Base-by-base conservation (phyloP, 2,888 invertebrate genomes). In the Mesoligia furuncula region DNA sequence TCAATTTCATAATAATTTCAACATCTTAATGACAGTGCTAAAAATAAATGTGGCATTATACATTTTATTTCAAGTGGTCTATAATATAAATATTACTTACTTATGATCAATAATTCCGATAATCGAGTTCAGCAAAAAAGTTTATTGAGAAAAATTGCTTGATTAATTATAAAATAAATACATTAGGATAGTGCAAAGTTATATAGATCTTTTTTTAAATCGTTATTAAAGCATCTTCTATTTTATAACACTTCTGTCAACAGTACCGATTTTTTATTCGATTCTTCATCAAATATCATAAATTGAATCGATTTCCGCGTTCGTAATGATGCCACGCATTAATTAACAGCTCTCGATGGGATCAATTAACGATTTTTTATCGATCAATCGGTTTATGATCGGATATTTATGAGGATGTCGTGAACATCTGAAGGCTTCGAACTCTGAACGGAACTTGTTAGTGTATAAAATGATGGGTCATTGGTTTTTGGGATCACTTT, bases 341-440 rank as follows among this genome's bases (percentile, higher is more conserved):
- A 90, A 93, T 93, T 91, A 92, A 87, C 82, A 83, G 69, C 79
- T 85, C 80, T 88, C 90, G 89, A 91, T 90, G 83, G 87, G 90
- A 89, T 93, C 93, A 93, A 93, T 93, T 93, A 93, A 89, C 76
- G 65, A 79, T 90, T 93, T 93, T 93, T 87, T 81, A 83, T 85
- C 73, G 80, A 87, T 86, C 75, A 79, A 76, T 80, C 89, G 84
- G 86, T 88, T 81, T 81, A 83, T 90, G 86, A 87, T 90, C 86
- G 88, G 89, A 84, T 87, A 79, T 90, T 91, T 90, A 91, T 88
- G 89, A 87, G 86, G 83, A 85, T 88, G 83, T 90, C 90, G 89
- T 91, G 92, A 91, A 90, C 51, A 81, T 85, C 76, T 90, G 90
- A 92, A 93, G 91, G 91, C 74, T 91, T 81, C 78, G 64, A 75